Evolutionary conservation across 2,113 vertebrate genomes (phyloP).

Genomic region (Ctenodactylus gundi): DNA sequence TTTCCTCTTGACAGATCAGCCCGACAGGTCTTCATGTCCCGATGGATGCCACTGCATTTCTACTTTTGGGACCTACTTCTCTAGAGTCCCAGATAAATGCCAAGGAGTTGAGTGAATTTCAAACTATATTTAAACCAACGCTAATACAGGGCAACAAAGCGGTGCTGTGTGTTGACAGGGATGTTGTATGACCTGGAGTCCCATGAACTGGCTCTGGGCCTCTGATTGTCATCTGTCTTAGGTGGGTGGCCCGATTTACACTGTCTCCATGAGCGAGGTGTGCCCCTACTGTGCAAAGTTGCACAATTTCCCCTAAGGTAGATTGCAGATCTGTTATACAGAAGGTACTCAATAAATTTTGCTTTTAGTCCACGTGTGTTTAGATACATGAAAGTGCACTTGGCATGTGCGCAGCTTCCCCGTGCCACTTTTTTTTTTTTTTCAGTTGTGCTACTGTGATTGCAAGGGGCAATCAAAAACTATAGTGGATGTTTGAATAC

Average conservation of each 20-base stretch:
- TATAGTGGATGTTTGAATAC: too few relatives aligned
- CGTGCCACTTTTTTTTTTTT: too few relatives aligned
- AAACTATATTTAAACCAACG: background rate
- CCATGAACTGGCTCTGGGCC: background rate
- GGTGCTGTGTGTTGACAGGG: background rate
- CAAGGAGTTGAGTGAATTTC: background rate
- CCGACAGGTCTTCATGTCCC: background rate
- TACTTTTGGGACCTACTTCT: background rate
- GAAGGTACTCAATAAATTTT: background rate
- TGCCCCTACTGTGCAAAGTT: background rate
- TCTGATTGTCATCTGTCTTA: background rate
- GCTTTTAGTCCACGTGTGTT: background rate
- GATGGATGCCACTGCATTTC: background rate
- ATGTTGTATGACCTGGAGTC: background rate
- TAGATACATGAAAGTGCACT: too few relatives aligned
- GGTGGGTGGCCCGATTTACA: background rate
- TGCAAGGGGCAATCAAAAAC: too few relatives aligned
- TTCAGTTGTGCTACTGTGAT: too few relatives aligned
- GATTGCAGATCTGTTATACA: background rate
- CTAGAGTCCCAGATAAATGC: background rate
- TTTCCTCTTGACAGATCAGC: background rate
- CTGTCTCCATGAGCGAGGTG: background rate
- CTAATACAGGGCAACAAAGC: background rate
- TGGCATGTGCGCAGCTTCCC: too few relatives aligned
- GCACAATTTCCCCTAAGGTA: too few relatives aligned